phyloP scores from a whole-genome alignment of 2,113 vertebrate genomes.

The Acanthisitta chloris region DNA sequence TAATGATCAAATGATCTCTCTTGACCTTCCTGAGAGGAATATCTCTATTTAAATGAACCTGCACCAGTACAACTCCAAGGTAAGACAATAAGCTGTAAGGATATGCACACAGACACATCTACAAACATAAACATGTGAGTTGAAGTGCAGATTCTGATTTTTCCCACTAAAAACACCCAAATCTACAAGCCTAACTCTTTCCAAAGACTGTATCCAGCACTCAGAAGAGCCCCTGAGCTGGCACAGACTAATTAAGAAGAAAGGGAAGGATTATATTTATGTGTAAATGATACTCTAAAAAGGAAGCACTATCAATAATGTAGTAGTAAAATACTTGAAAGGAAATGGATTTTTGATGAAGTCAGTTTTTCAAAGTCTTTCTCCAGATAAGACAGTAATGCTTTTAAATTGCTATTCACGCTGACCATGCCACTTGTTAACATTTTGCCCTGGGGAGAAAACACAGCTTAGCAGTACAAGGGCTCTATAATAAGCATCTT shows the following conservation, averaged over 20 bases:
- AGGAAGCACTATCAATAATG: constrained; percentile 44
- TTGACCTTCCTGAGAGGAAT: not conserved
- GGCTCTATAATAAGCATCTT: constrained; percentile 23
- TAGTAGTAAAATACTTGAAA: constrained; percentile 49
- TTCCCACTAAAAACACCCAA: not conserved
- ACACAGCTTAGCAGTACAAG: not conserved
- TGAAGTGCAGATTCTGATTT: not conserved
- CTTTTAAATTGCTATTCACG: not conserved
- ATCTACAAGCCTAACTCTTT: not conserved
- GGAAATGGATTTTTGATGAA: constrained; percentile 53
- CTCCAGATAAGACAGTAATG: not conserved
- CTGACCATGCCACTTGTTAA: not conserved
- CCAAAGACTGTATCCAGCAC: not conserved
- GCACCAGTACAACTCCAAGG: not conserved
- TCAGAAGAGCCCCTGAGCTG: not conserved
- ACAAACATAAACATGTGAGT: not conserved
- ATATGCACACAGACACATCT: not conserved
- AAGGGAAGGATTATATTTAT: not conserved
- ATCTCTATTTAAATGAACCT: not conserved
- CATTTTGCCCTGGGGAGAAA: constrained; percentile 42
- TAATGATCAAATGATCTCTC: not conserved
- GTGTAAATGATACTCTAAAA: not conserved
- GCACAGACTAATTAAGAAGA: constrained; percentile 12
- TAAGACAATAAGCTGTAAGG: not conserved
- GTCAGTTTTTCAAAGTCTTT: constrained; percentile 26